These are phyloP conservation scores for Synanthedon formicaeformis DNA, from an alignment of 2,888 invertebrate species.

Conservation along the genomic window DNA sequence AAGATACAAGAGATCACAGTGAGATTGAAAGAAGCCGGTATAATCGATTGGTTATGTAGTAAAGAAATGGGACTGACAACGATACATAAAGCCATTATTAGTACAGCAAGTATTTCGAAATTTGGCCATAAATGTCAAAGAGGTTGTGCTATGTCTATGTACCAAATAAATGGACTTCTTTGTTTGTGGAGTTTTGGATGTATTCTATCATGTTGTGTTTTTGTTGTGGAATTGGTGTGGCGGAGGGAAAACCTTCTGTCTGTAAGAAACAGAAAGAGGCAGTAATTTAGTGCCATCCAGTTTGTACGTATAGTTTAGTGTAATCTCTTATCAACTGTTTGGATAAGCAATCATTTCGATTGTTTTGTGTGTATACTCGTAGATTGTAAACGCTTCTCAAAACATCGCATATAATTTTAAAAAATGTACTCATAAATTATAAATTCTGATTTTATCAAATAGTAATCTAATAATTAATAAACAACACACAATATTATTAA, in stretches of 20 bases:
- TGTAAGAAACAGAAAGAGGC: too few relatives aligned
- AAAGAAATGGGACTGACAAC: not conserved
- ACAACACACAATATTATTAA: too few relatives aligned
- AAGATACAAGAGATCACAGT: not conserved
- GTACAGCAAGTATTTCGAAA: not conserved
- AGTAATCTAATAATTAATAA: too few relatives aligned
- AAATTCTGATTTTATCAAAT: too few relatives aligned
- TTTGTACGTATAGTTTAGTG: too few relatives aligned
- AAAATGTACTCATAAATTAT: too few relatives aligned
- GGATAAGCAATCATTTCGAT: too few relatives aligned
- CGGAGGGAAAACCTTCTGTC: not conserved
- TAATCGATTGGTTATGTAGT: not conserved
- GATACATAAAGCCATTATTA: not conserved
- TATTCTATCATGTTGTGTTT: not conserved
- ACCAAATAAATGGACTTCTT: not conserved
- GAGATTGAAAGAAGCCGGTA: not conserved
- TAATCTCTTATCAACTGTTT: too few relatives aligned
- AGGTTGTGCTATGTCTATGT: not conserved
- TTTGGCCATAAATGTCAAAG: not conserved
- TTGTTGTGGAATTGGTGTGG: not conserved
- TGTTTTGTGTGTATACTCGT: too few relatives aligned
- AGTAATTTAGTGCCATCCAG: too few relatives aligned
- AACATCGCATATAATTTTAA: too few relatives aligned
- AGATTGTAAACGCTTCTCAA: too few relatives aligned
- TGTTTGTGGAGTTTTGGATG: not conserved